Base-by-base conservation (phyloP, 2,888 invertebrate genomes). In the Iselma pallidipennis region DNA sequence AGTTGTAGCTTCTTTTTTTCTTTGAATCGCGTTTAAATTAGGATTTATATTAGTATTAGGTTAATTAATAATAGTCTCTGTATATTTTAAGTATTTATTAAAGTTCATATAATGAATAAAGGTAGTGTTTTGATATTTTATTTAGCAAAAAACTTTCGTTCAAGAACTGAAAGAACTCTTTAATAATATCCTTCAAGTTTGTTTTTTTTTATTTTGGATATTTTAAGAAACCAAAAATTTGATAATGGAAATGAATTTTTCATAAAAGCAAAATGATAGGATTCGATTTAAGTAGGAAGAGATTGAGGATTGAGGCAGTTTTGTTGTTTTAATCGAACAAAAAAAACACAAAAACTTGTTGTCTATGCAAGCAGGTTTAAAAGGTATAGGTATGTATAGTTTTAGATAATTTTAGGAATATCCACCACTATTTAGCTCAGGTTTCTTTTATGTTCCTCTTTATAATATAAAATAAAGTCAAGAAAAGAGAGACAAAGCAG, bases 341-440 rank as follows among this genome's bases (percentile, higher is more conserved):
- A 31, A 56, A 55, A 57, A 49, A 63, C 53, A 51, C 56, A 59
- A 49, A 50, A 49, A 25, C 7, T 6, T 26, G 10, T 48, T 55
- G 59, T 57, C 56, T 61, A 64, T 55, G 65, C 69, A 57, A 58
- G 65, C 69, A 69, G 66, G 69, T 70, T 69, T 37, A 37, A 16
- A 70, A 60, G 59, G 56, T 64, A 69, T 74, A 75, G 75, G 75
- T 75, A 75, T 73, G 75, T 75, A 75, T 75, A 73, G 74, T 62
- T 71, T 71, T 70, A 66, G 68, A 68, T 71, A 65, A 66, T 63
- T 72, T 68, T 75, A 73, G 70, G 66, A n/a, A 66, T 69, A 64
- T 67, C 69, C 59, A n/a, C 33, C 55, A 66, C 72, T 73, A 75
- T 73, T 76, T 76, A 76, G 76, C 77, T 78, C 77, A 77, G 77